Conservation (phyloP, 1,140 invertebrate genomes). For the Cyrtorhinus lividipennis region DNA sequence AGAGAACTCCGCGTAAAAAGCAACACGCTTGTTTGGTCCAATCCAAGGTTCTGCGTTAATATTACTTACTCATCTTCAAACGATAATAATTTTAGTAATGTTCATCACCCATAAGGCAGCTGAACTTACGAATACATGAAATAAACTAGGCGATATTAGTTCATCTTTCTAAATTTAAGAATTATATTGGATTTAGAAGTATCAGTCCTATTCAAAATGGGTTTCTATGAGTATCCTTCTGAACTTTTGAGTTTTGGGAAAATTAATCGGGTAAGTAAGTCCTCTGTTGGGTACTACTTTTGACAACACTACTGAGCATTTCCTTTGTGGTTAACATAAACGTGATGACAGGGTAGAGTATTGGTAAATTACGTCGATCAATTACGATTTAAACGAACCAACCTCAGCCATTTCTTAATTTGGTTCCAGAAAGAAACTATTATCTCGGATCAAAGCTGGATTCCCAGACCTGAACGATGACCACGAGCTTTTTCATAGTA, state of each 20-base stretch:
- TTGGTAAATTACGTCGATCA: background rate
- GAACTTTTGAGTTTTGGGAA: too few species aligned
- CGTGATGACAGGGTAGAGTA: background rate
- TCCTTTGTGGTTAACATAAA: background rate
- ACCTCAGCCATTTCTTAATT: background rate
- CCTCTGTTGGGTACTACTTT: background rate
- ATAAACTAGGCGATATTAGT: too few species aligned
- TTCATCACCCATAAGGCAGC: too few species aligned
- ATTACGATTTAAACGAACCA: too few species aligned
- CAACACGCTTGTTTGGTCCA: background rate
- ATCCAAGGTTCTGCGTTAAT: too few species aligned
- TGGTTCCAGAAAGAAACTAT: background rate
- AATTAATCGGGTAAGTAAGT: background rate
- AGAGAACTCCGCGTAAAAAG: background rate
- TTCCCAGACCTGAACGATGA: background rate
- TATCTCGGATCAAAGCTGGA: background rate
- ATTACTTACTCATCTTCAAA: too few species aligned
- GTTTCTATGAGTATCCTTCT: too few species aligned
- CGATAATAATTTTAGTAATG: too few species aligned
- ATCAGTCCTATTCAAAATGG: too few species aligned
- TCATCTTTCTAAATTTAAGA: too few species aligned
- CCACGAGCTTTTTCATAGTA: background rate
- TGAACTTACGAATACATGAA: too few species aligned
- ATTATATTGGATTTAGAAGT: too few species aligned
- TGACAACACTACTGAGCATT: background rate